phyloP scores from a whole-genome alignment of 1,140 invertebrate genomes.

The Acromyrmex echinatior region DNA sequence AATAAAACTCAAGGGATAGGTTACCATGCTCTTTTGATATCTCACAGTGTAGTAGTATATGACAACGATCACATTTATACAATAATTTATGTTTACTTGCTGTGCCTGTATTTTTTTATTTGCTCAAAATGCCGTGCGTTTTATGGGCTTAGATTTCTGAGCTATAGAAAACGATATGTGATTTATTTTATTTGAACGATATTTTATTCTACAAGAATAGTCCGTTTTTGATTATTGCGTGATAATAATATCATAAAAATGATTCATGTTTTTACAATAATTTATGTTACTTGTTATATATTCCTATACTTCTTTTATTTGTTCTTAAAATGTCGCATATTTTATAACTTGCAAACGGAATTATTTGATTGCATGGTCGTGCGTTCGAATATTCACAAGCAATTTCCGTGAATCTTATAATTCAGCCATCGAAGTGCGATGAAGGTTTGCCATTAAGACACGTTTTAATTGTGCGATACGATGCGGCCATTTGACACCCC shows the following conservation, averaged over 20 bases:
- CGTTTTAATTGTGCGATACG: constrained; percentile 75
- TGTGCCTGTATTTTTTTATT: background rate
- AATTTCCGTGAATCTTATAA: constrained; percentile 37
- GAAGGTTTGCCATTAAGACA: constrained; percentile 40
- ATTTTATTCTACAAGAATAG: background rate
- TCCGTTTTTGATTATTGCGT: background rate
- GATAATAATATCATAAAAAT: background rate
- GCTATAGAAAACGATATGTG: background rate
- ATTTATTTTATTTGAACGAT: background rate
- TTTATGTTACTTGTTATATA: constrained; percentile 8
- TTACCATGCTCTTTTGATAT: no score
- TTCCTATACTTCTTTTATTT: background rate
- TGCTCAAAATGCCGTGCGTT: background rate
- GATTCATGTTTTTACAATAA: background rate
- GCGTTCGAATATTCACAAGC: constrained; percentile 57
- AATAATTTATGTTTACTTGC: constrained; percentile 16
- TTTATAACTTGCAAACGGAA: background rate
- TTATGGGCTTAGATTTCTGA: background rate
- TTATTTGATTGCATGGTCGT: background rate
- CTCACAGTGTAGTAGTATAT: background rate
- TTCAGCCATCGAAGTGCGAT: constrained; percentile 48
- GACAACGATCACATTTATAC: background rate
- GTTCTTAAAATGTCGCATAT: background rate
- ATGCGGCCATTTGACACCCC: constrained; percentile 75
- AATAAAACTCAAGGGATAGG: no score